phyloP scores from a whole-genome alignment of 1,140 invertebrate genomes.

The Lanistes nyassanus region DNA sequence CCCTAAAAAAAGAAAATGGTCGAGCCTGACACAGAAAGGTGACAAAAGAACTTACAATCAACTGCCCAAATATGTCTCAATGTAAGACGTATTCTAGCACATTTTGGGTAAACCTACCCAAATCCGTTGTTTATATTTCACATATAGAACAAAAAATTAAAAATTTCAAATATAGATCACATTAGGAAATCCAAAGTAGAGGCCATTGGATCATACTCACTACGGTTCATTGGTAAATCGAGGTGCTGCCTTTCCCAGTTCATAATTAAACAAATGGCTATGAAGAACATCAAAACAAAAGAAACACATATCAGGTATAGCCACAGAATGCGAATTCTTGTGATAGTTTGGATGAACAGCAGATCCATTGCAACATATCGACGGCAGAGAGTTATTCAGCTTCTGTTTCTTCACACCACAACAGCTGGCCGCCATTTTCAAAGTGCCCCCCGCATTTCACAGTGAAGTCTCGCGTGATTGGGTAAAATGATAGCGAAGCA shows the following conservation, averaged over 20 bases:
- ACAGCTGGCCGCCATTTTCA: slow-evolving; percentile 83
- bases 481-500: slow-evolving; percentile 1
- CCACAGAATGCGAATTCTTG: slow-evolving; percentile 73
- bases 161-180: slow-evolving; percentile 1
- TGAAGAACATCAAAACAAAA: slow-evolving; percentile 98
- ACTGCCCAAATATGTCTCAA: too few relatives aligned
- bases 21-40: neutral
- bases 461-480: slow-evolving; percentile 21
- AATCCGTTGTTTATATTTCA: too few relatives aligned
- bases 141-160: too few relatives aligned
- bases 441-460: slow-evolving; percentile 15
- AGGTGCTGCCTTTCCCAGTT: slow-evolving; percentile 84
- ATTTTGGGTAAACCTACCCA: too few relatives aligned
- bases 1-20: slow-evolving; percentile 15
- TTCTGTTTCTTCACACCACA: slow-evolving; percentile 90
- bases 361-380: slow-evolving; percentile 67
- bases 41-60: too few relatives aligned
- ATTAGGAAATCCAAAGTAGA: slow-evolving; percentile 12
- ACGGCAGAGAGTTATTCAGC: slow-evolving; percentile 77
- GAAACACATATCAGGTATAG: slow-evolving; percentile 95
- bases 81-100: too few relatives aligned
- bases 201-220: slow-evolving; percentile 75
- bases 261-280: slow-evolving; percentile 90
- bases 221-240: slow-evolving; percentile 92
- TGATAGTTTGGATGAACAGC: slow-evolving; percentile 71